These are phyloP conservation scores for Drosophila asahinai DNA, from an alignment of 1,140 invertebrate species.

Conservation along the genomic window DNA sequence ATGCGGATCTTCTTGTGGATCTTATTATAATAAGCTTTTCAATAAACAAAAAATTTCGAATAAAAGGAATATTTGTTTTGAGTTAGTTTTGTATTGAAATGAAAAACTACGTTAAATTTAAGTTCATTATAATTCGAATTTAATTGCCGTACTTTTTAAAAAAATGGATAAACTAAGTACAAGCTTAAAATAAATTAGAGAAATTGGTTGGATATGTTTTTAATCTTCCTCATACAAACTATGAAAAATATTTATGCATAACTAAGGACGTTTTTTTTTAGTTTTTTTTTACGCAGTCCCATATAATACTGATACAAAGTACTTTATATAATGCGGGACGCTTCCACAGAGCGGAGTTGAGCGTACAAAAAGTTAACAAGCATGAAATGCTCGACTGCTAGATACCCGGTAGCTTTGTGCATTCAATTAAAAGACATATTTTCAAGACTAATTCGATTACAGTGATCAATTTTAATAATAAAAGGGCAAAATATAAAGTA, in stretches of 20 bases:
- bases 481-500: no score
- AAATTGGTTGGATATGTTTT: neutral
- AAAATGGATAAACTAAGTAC: neutral
- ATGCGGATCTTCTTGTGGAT: constrained; percentile 3
- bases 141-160: neutral
- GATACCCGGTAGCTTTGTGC: no score
- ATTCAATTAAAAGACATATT: no score
- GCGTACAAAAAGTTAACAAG: no score
- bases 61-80: neutral
- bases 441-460: no score
- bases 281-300: no score
- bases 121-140: neutral
- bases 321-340: no score
- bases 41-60: neutral
- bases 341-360: no score
- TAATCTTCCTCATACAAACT: neutral
- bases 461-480: no score
- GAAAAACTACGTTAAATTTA: neutral
- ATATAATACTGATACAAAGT: no score
- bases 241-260: neutral
- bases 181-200: neutral
- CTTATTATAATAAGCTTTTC: constrained; percentile 1
- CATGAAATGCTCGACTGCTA: no score
- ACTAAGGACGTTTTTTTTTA: no score
- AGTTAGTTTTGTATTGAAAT: constrained; percentile 14